Base-by-base conservation (phyloP, 2,797 vertebrate species). In the Huso huso region DNA sequence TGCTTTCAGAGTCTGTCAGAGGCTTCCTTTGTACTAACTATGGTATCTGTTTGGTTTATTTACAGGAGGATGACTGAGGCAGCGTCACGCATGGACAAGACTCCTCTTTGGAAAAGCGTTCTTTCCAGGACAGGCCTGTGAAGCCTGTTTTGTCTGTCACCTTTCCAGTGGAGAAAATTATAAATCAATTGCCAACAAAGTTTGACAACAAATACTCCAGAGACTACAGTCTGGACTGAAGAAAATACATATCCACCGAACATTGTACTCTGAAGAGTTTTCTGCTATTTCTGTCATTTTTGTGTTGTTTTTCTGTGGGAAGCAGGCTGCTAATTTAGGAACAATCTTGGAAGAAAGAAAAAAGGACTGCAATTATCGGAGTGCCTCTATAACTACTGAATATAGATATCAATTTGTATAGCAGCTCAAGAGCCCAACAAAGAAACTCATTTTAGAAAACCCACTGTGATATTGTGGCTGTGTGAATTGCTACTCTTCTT, bases 241-340 rank as follows among this genome's bases (percentile, higher is more conserved):
- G 55, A 58, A 58, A n/a, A 58, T 58, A 58, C 13, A 11, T n/a
- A 58, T n/a, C 2, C 23, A 37, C 23, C 23, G 2, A 37, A 3
- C 23, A 37, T 37, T 37, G 2, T 37, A 37, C 23, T 37, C 23
- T 37, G 23, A 37, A 37, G 23, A 37, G 23, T 82, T 72, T 71
- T 62, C 68, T 73, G 76, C 85, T 90, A 87, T 90, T 89, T 88
- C 76, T 84, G 83, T 77, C 70, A 66, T 10, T 62, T 12, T 48
- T 62, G 52, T 55, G 18, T 62, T 62, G 18, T 62, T 62, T 37
- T 72, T 49, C 72, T 89, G 89, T 82, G 87, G 88, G 81, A 83
- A 83, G 68, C 78, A 76, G 88, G 81, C 76, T 65, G 88, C 84
- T 88, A 81, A 85, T 90, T 90, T 87, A 73, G 81, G 79, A 85